A percentile compares a stretch with the other conserved stretches of the same genome.
Conservation (phyloP, 1,140 invertebrate species). For the Leucophenga varia region DNA sequence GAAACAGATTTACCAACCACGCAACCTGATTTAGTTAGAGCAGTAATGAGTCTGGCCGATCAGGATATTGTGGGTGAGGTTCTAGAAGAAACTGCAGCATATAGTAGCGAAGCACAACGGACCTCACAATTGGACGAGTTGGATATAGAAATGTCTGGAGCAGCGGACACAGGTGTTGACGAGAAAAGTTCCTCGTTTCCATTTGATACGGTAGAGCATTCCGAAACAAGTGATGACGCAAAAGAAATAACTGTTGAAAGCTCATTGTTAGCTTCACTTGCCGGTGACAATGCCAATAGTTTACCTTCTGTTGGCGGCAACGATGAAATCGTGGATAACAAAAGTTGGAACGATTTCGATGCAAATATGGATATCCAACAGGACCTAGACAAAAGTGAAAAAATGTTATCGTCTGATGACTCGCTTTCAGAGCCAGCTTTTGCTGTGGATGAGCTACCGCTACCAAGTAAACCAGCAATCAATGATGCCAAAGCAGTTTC, state of each 20-base stretch:
- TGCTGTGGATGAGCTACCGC: constrained; percentile 64
- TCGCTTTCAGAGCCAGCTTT: constrained; percentile 36
- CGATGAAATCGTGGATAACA: constrained; percentile 36
- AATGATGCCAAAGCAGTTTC: constrained; percentile 68
- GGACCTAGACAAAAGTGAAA: constrained; percentile 21
- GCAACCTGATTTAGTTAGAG: constrained; percentile 7
- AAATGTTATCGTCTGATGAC: constrained; percentile 40
- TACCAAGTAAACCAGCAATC: constrained; percentile 45
- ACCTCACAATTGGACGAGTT: constrained; percentile 30
- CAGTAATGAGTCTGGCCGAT: neutral
- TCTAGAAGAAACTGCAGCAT: constrained; percentile 16
- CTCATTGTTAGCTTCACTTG: constrained; percentile 45
- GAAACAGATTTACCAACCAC: constrained; percentile 14
- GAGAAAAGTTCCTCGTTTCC: constrained; percentile 55
- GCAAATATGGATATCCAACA: constrained; percentile 19
- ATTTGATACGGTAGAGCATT: constrained; percentile 39
- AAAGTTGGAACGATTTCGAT: constrained; percentile 42
- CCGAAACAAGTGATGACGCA: constrained; percentile 46
- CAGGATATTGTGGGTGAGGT: constrained; percentile 4
- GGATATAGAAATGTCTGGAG: constrained; percentile 36
- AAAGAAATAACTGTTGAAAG: constrained; percentile 42
- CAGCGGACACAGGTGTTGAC: constrained; percentile 29
- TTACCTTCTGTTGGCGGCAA: constrained; percentile 56
- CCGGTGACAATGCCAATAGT: constrained; percentile 55
- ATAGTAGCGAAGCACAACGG: no score